Conservation (phyloP, 2,113 vertebrate genomes). For the Pogonocichla stellata region DNA sequence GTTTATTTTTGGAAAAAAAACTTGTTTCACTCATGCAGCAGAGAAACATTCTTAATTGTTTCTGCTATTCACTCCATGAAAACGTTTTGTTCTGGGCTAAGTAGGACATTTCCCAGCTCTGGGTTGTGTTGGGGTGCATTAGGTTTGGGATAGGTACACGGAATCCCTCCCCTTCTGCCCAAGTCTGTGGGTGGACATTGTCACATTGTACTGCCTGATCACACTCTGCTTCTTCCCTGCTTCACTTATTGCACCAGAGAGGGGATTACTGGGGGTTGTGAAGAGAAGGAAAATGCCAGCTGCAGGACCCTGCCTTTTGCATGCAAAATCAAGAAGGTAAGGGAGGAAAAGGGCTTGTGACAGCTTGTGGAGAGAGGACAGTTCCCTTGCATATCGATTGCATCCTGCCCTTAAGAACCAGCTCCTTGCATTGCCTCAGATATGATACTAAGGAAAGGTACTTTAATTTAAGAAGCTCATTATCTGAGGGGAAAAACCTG, state of each 20-base stretch:
- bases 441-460: neutral
- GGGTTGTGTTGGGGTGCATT: neutral
- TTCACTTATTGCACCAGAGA: neutral
- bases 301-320: neutral
- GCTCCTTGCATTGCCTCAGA: neutral
- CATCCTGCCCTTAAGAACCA: neutral
- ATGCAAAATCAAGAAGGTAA: neutral
- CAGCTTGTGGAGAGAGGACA: fast-evolving
- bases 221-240: neutral
- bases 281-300: neutral
- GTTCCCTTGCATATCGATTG: fast-evolving
- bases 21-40: neutral
- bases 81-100: neutral
- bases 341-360: neutral
- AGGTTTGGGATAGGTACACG: fast-evolving
- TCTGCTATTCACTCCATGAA: neutral
- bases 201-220: neutral
- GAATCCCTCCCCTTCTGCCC: fast-evolving
- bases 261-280: fast-evolving
- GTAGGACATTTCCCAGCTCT: neutral
- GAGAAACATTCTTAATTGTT: neutral
- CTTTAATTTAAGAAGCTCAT: neutral
- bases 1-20: neutral
- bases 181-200: neutral
- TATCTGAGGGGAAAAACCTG: neutral